Evolutionary conservation across 2,888 invertebrate species (phyloP).

Genomic region (Nomada goodeniana): DNA sequence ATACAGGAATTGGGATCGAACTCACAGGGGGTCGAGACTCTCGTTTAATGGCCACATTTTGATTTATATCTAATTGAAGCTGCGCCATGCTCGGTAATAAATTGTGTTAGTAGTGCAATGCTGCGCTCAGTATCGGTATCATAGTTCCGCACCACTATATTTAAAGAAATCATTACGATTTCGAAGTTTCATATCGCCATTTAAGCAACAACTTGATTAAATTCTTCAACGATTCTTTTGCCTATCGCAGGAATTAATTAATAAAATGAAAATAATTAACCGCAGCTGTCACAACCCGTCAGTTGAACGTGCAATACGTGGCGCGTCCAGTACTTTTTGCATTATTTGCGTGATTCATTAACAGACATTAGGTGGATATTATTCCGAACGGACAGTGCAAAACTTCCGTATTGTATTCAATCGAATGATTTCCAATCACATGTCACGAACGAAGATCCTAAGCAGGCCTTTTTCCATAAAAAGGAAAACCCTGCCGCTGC

Average conservation of each 20-base stretch:
- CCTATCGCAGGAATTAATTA: neutral
- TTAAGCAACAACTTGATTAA: neutral
- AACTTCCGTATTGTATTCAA: too few relatives aligned
- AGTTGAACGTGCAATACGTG: too few relatives aligned
- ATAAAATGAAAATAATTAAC: neutral
- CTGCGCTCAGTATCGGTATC: neutral
- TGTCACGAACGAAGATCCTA: too few relatives aligned
- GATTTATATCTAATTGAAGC: slow-evolving; percentile 78
- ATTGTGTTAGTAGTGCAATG: neutral
- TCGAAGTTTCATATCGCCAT: neutral
- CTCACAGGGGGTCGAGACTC: slow-evolving; percentile 76
- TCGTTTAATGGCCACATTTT: slow-evolving; percentile 77
- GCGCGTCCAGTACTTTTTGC: too few relatives aligned
- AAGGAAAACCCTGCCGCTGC: too few relatives aligned
- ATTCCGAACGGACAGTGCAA: too few relatives aligned
- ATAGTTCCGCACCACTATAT: neutral
- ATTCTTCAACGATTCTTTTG: neutral
- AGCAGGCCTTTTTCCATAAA: too few relatives aligned
- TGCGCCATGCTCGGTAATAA: slow-evolving; percentile 60
- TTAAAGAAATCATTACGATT: neutral
- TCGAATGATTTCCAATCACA: too few relatives aligned
- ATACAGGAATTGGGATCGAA: slow-evolving; percentile 36
- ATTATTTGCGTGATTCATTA: too few relatives aligned
- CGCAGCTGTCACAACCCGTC: too few relatives aligned
- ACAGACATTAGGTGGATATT: too few relatives aligned